These are phyloP conservation scores for Vultur gryphus DNA, from an alignment of 2,797 vertebrate species.

Conservation along the genomic window DNA sequence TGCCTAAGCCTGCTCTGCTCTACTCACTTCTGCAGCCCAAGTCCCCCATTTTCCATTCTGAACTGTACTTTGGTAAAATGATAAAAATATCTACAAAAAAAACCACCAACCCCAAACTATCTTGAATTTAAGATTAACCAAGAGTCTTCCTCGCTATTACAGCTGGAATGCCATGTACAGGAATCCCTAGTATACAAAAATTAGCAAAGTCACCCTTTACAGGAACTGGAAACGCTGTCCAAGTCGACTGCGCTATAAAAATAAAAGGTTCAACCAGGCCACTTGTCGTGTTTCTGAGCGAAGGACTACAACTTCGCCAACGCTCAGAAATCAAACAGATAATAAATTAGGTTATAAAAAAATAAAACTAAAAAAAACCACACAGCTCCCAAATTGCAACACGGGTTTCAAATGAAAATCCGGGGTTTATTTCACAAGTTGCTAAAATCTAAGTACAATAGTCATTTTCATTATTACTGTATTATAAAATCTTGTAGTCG, in stretches of 20 bases:
- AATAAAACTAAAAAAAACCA: background rate
- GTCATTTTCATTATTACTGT: background rate
- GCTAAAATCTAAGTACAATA: constrained; percentile 53
- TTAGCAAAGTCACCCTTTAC: background rate
- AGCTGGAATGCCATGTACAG: background rate
- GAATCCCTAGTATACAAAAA: background rate
- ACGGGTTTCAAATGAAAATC: constrained; percentile 21
- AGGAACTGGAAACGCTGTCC: background rate
- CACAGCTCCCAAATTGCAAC: background rate
- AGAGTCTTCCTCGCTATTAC: background rate
- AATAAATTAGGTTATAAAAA: background rate
- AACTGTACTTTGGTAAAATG: background rate
- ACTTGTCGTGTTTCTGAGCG: background rate
- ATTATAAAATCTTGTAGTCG: background rate
- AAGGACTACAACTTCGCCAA: background rate
- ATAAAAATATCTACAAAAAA: background rate
- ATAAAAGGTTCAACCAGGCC: background rate
- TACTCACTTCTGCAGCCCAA: background rate
- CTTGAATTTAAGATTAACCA: background rate
- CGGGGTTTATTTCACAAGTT: constrained; percentile 47
- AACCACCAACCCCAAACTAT: rapidly evolving
- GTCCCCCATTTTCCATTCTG: background rate
- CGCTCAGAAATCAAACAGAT: background rate
- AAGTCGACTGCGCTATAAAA: background rate
- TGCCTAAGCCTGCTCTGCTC: background rate